Evolutionary conservation across 2,797 vertebrate genomes (phyloP).

Genomic region (Numenius phaeopus): DNA sequence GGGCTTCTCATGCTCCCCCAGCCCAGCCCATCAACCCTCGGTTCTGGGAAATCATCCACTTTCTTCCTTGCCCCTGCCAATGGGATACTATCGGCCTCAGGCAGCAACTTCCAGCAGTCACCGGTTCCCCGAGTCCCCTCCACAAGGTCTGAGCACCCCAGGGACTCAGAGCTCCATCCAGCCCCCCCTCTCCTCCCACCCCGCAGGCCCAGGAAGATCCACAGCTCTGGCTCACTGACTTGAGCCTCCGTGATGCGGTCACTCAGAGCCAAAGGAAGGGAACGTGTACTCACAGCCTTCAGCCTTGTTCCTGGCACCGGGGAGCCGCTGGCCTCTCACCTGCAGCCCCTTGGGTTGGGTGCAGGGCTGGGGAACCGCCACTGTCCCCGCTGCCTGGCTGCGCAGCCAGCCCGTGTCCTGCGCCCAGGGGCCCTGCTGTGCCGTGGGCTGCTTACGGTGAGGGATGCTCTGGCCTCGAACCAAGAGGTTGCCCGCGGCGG

Average conservation of each 20-base stretch:
- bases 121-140: not conserved
- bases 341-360: not conserved
- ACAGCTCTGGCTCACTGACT: not conserved
- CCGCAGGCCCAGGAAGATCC: too few species aligned
- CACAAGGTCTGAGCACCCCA: not conserved
- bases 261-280: not conserved
- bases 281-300: conserved; percentile 48
- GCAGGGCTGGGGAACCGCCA: not conserved
- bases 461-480: not conserved
- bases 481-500: not conserved
- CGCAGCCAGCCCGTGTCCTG: conserved; percentile 6
- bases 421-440: not conserved
- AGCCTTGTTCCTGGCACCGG: not conserved
- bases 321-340: not conserved
- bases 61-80: not conserved
- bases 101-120: not conserved
- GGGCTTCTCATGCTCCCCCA: not conserved
- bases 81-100: accelerated
- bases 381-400: not conserved
- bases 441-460: not conserved
- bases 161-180: not conserved
- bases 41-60: not conserved
- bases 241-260: accelerated
- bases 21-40: not conserved
- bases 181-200: accelerated